Evolutionary conservation across 2,797 vertebrate genomes (phyloP), one percentile per base, ranked within the genome.

Genomic region (Sorex maritimensis): DNA sequence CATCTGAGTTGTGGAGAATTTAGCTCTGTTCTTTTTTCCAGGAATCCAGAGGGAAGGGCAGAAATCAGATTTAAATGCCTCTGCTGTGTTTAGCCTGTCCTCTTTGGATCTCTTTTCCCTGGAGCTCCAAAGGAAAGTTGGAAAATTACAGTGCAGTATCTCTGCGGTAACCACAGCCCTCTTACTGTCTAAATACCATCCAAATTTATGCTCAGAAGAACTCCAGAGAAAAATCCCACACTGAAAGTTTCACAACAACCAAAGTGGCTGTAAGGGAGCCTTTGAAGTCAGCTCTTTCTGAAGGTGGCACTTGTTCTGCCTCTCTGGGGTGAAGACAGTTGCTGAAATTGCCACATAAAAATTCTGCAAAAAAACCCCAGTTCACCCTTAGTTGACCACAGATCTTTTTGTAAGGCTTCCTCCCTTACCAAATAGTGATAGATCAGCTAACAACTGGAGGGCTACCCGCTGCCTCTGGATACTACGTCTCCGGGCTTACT

Each of bases 401-500:
- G 26, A 63, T 38, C 26, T 67, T 41, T 81, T 28, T 34, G 74
- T 55, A 72, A 61, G 72, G n/a, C 30, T 85, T 95, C 65, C 52
- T 49, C 17, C 58, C 58, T 21, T 61, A 61, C 19, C 58, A 61
- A 61, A 19, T 61, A 15, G 6, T 15, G 14, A 0, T 15, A 61
- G 58, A 5, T 6, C 58, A 61, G 19, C 21, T 61, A 61, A 23
- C 58, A 61, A 61, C 58, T 61, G 49, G 41, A 52, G 49, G 13
- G 49, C 58, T 23, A 21, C 58, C 19, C 21, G 21, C 58, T 17
- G 55, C 30, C 71, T 1, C 1, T 77, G n/a, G 93, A 92, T 95
- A 75, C 81, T 74, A 81, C 96, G 95, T 95, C 2, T 95, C 87
- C 58, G 95, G 98, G 96, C 96, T 96, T 98, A 95, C 97, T 96